Evolutionary conservation across 2,888 invertebrate species (phyloP).

Genomic region (Philopedon plagiatum): DNA sequence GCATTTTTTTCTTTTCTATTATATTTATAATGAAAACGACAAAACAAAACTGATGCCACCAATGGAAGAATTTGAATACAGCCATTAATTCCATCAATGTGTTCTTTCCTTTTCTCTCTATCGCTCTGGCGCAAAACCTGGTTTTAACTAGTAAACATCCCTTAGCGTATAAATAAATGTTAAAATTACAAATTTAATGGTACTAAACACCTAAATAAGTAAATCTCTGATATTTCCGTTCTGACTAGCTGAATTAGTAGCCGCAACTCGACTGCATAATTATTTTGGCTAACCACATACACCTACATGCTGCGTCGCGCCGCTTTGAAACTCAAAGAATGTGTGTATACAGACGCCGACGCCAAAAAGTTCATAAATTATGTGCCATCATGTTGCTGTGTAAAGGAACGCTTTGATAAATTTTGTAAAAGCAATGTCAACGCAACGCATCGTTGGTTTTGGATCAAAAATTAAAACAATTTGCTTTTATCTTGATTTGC

Average conservation of each 20-base stretch:
- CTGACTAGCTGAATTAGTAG: background rate
- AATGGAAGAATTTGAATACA: no score
- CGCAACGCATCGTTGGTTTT: background rate
- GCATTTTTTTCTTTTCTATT: no score
- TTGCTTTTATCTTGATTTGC: background rate
- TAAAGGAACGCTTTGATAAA: constrained; percentile 21
- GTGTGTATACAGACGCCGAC: background rate
- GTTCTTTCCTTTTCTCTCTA: no score
- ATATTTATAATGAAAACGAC: no score
- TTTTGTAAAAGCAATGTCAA: constrained; percentile 6
- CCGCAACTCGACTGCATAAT: background rate
- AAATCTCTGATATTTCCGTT: no score
- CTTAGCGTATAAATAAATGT: no score
- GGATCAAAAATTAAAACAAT: background rate
- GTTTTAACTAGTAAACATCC: no score
- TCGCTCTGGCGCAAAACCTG: no score
- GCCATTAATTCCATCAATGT: no score
- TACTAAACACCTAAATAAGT: no score
- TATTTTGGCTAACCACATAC: background rate
- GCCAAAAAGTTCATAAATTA: background rate
- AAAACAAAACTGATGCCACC: no score
- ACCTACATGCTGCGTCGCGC: background rate
- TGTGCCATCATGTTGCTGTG: background rate
- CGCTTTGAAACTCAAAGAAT: background rate
- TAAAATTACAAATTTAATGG: no score